phyloP scores from a whole-genome alignment of 2,113 vertebrate species.

The Chitala chitala region DNA sequence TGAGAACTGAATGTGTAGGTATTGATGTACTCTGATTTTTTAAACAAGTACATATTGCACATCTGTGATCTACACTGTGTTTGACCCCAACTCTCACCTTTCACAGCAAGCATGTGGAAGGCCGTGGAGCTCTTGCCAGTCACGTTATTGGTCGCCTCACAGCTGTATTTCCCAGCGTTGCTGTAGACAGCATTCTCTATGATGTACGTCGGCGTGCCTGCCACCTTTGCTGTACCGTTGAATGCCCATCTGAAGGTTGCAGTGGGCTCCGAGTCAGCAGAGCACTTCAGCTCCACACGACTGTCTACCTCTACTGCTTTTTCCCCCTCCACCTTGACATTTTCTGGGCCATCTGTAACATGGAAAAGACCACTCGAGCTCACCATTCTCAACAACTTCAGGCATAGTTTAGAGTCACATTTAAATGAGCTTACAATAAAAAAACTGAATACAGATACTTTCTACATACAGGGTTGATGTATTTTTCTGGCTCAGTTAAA shows the following conservation, averaged over 20 bases:
- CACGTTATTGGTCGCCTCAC: slow-evolving; percentile 44
- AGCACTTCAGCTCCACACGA: neutral
- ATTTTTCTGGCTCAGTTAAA: too few relatives aligned
- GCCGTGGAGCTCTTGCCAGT: slow-evolving; percentile 22
- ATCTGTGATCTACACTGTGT: too few relatives aligned
- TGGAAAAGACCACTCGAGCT: neutral
- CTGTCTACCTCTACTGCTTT: neutral
- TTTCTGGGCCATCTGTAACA: slow-evolving; percentile 55
- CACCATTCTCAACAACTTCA: neutral
- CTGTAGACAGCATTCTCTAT: neutral
- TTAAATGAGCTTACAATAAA: too few relatives aligned
- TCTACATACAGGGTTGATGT: too few relatives aligned
- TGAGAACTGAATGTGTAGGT: too few relatives aligned
- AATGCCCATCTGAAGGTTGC: slow-evolving; percentile 54
- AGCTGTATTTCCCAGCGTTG: slow-evolving; percentile 52
- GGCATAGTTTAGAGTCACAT: too few relatives aligned
- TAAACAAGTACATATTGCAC: too few relatives aligned
- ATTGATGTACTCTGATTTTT: too few relatives aligned
- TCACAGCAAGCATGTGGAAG: slow-evolving; percentile 40
- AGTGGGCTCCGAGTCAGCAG: slow-evolving; percentile 32
- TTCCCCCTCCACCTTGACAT: accelerated
- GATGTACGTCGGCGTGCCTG: accelerated
- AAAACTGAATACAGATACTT: too few relatives aligned
- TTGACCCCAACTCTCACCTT: too few relatives aligned
- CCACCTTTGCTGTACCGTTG: slow-evolving; percentile 8